Base-by-base conservation (phyloP, 2,888 invertebrate species). In the Galeruca laticollis region DNA sequence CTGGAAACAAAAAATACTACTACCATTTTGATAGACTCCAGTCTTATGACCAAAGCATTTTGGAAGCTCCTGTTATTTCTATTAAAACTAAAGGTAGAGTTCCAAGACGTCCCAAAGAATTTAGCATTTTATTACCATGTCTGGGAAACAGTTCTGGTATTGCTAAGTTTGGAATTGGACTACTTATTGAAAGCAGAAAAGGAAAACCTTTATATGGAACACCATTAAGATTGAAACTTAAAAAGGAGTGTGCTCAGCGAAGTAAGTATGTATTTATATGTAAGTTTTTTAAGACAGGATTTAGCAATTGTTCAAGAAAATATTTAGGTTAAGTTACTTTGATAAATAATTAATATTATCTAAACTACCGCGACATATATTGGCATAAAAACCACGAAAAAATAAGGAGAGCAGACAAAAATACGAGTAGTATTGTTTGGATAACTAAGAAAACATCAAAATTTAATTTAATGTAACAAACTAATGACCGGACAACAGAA, bases 241-340 rank as follows among this genome's bases (percentile, higher is more conserved):
- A 94, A 87, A 96, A 96, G 91, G 96, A 96, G 90, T 97, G 96
- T 89, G 92, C 94, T 86, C 93, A 94, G 89, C 93, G 94, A 91
- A 94, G 94, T 94, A 77, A 75, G 75, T 56, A 6, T 56, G 75
- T 56, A 6, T 56, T 31, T 54, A 3, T 26, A 52, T 10, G 26
- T 52, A 20, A 52, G 68, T 69, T 61, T 62, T 66, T 67, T 52
- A 59, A 47, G 2, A 51, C 35, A 49, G 21, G 3, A 26, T n/a
- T 52, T 6, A 18, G 9, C 9, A 60, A 60, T 60, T 47, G 40
- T n/a, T 13, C 0, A 40, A 4, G n/a, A 6, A 47, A 47, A 47
- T 15, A 6, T 47, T 47, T 15, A 47, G 4, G 8, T n/a, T 1
- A n/a, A 18, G 6, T 6, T 26, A 26, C 4, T 6, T 26, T 26